Conservation (phyloP, 2,888 invertebrate genomes). For the Strigamia transsilvanica region DNA sequence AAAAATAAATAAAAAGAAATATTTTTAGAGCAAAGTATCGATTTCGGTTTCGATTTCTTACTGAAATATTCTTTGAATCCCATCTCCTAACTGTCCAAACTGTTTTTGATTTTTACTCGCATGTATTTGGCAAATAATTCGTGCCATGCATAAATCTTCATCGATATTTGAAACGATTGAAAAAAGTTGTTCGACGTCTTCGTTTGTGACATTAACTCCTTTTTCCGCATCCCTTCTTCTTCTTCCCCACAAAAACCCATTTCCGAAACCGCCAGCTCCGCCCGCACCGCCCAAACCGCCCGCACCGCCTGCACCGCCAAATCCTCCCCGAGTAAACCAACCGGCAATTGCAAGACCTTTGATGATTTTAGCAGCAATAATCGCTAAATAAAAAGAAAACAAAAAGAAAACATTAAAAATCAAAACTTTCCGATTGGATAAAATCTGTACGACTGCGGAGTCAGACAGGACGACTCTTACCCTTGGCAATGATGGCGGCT, state of each 20-base stretch:
- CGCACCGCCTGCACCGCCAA: background rate
- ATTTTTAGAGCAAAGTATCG: background rate
- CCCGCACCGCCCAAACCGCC: background rate
- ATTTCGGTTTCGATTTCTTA: background rate
- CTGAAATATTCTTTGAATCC: background rate
- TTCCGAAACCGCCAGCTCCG: background rate
- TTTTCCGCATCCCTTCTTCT: background rate
- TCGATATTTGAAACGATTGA: background rate
- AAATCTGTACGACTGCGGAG: background rate
- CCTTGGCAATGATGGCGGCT: constrained; percentile 2
- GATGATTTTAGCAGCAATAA: background rate
- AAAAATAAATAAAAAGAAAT: background rate
- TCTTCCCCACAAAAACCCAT: background rate
- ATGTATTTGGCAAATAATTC: background rate
- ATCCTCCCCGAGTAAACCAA: background rate
- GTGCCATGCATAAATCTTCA: background rate
- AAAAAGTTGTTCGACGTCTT: background rate
- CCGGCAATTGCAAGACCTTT: background rate
- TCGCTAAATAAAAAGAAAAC: background rate
- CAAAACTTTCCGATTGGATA: background rate
- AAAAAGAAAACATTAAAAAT: background rate
- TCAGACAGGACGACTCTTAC: background rate
- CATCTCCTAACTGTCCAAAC: background rate
- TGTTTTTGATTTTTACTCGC: background rate
- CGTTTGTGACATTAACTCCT: background rate